phyloP scores from a whole-genome alignment of 53 echinoderm and acorn worm genomes.

The Echinometra lucunter region DNA sequence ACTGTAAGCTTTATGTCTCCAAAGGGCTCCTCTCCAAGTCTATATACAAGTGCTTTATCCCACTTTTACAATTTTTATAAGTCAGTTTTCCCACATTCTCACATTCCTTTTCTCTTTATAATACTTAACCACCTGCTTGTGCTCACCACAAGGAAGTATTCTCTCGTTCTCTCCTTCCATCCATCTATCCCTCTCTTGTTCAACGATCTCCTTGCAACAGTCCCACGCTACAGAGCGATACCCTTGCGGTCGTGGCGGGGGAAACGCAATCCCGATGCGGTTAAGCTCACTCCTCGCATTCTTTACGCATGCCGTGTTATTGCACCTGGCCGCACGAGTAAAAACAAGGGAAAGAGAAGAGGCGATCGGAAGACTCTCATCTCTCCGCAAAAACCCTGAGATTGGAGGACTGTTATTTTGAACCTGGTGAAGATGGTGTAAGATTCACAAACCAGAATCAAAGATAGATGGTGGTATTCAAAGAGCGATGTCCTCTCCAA shows the following conservation, averaged over 20 bases:
- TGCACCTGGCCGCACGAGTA: constrained; percentile 39
- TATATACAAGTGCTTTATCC: background rate
- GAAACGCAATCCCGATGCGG: constrained; percentile 45
- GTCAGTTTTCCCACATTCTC: background rate
- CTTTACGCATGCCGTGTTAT: constrained; percentile 48
- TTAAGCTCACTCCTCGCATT: background rate
- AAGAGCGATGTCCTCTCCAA: background rate
- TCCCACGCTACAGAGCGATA: constrained; percentile 45
- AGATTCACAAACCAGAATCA: background rate
- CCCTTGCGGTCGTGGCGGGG: constrained; percentile 12
- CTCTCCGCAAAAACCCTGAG: background rate
- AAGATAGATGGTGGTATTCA: background rate
- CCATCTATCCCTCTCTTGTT: background rate
- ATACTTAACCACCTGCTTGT: background rate
- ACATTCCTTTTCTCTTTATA: background rate
- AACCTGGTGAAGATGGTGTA: constrained; percentile 7
- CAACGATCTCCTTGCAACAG: background rate
- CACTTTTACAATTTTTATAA: background rate
- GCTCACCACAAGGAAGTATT: background rate
- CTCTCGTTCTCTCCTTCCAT: background rate
- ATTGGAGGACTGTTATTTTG: background rate
- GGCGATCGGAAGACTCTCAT: background rate
- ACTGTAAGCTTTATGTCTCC: background rate
- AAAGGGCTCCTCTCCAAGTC: background rate
- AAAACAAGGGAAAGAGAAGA: background rate